A percentile compares a stretch with the other conserved stretches of the same genome.
Conservation (phyloP, 2,888 invertebrate species). For the Eupithecia centaureata region DNA sequence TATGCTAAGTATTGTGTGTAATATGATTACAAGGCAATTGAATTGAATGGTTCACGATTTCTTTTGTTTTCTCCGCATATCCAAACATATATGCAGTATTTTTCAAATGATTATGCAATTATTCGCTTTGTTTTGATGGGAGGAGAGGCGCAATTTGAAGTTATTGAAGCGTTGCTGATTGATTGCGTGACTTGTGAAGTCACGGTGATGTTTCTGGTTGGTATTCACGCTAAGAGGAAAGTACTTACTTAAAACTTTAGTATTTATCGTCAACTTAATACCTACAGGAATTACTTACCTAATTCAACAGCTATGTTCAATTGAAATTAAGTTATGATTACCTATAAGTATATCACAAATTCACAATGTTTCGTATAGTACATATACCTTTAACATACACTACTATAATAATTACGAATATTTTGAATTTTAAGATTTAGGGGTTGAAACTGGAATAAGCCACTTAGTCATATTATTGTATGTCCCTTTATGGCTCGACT, state of each 20-base stretch:
- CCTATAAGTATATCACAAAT: too few relatives aligned
- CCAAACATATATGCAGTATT: constrained; percentile 4
- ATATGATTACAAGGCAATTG: constrained; percentile 44
- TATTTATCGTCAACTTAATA: background rate
- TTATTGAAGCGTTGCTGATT: constrained; percentile 27
- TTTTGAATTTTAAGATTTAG: too few relatives aligned
- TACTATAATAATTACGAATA: background rate
- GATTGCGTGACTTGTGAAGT: constrained; percentile 15
- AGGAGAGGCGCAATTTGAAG: constrained; percentile 38
- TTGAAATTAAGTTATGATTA: too few relatives aligned
- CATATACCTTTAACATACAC: background rate
- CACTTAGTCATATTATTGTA: too few relatives aligned
- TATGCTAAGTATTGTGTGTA: constrained; percentile 41
- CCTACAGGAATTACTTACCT: background rate
- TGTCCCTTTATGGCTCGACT: background rate
- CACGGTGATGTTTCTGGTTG: background rate
- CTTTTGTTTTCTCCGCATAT: constrained; percentile 43
- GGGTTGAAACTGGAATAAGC: too few relatives aligned
- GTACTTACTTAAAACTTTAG: background rate
- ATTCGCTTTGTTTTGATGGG: constrained; percentile 53
- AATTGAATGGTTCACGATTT: constrained; percentile 42
- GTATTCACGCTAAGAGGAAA: constrained; percentile 1
- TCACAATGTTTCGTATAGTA: background rate
- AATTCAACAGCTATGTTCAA: background rate
- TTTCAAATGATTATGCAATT: constrained; percentile 57